Evolutionary conservation across 2,888 invertebrate genomes (phyloP).

Genomic region (Rhingia campestris): DNA sequence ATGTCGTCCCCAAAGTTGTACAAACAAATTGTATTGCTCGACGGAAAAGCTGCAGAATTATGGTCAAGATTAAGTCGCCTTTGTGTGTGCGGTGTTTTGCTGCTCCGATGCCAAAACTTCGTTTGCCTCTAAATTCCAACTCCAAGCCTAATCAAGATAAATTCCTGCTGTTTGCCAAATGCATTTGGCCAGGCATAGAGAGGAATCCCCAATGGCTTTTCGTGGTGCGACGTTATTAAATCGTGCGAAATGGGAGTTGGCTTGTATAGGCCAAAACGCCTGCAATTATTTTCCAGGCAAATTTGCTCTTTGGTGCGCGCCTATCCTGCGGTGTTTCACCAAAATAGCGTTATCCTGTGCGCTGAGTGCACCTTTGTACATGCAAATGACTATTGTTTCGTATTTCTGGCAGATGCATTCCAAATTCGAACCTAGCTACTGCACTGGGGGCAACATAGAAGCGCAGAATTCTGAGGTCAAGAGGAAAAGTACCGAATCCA

Average conservation of each 20-base stretch:
- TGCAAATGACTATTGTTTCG: conserved; percentile 21
- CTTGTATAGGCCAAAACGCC: conserved; percentile 31
- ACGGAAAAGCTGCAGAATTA: conserved; percentile 58
- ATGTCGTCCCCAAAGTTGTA: neutral
- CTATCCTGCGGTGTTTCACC: conserved; percentile 1
- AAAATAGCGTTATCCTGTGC: conserved; percentile 4
- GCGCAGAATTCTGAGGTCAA: conserved; percentile 5
- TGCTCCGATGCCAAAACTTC: conserved; percentile 33
- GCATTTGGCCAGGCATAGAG: conserved; percentile 18
- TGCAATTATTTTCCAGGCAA: conserved; percentile 40
- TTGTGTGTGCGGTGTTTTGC: conserved; percentile 10
- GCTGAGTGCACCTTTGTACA: conserved; percentile 12
- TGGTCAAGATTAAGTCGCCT: conserved; percentile 58
- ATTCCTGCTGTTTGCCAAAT: conserved; percentile 47
- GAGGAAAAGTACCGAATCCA: conserved; percentile 5
- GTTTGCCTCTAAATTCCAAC: conserved; percentile 42
- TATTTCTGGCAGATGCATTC: conserved; percentile 17
- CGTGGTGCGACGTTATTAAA: conserved; percentile 44
- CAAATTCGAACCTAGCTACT: neutral
- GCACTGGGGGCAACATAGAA: neutral
- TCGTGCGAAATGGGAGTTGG: conserved; percentile 33
- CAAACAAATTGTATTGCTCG: conserved; percentile 24
- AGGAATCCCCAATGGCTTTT: conserved; percentile 6
- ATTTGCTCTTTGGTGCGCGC: conserved; percentile 16
- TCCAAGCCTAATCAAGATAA: conserved; percentile 60